phyloP scores from a whole-genome alignment of 2,888 invertebrate species.

The Cataglyphis albicans region DNA sequence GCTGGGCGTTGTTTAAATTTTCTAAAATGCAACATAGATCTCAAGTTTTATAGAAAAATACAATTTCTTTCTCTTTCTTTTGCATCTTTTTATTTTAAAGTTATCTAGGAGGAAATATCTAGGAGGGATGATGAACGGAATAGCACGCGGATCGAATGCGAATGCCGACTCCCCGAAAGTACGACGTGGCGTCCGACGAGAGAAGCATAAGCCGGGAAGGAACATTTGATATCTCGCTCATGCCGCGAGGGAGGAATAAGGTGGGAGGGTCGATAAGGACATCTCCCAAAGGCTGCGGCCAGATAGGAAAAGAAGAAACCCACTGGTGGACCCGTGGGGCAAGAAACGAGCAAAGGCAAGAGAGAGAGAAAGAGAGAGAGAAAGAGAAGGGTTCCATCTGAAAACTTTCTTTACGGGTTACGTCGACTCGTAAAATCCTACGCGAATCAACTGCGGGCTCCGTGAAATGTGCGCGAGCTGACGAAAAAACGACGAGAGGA shows the following conservation, averaged over 20 bases:
- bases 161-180: conserved; percentile 38
- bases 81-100: neutral
- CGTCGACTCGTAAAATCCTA: conserved; percentile 70
- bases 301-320: conserved; percentile 54
- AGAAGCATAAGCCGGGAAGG: neutral
- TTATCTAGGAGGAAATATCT: neutral
- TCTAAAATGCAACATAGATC: neutral
- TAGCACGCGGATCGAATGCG: conserved; percentile 47
- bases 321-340: conserved; percentile 11
- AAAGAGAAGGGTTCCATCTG: conserved; percentile 56
- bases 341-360: conserved; percentile 14
- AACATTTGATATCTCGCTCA: conserved; percentile 57
- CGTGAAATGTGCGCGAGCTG: conserved; percentile 60
- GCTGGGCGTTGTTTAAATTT: neutral
- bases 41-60: neutral
- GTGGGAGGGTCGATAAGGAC: conserved; percentile 50
- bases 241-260: conserved; percentile 11
- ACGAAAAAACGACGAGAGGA: conserved; percentile 37
- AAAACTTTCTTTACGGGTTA: conserved; percentile 73
- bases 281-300: conserved; percentile 54
- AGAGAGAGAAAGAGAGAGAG: neutral
- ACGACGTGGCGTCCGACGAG: conserved; percentile 3
- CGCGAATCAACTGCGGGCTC: conserved; percentile 65
- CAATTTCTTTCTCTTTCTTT: neutral
- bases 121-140: conserved; percentile 2